These are phyloP conservation scores for Netelia virgata DNA, from an alignment of 2,888 invertebrate species.

Conservation along the genomic window DNA sequence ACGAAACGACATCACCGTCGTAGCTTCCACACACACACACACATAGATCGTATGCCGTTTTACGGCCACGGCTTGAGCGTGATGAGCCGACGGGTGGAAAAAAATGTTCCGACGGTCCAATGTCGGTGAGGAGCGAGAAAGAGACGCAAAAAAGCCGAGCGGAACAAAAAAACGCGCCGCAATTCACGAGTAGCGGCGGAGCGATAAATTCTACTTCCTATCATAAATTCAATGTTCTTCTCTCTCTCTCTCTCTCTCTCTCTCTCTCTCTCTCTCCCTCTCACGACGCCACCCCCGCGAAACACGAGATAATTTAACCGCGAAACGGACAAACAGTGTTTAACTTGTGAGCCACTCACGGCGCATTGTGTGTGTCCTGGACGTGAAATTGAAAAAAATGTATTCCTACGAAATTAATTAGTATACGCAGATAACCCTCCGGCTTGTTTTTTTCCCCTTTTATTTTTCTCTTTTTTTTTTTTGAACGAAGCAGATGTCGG, in stretches of 20 bases:
- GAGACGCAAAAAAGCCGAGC: conserved; percentile 1
- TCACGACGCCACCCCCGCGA: conserved; percentile 23
- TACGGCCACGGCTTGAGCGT: conserved; percentile 7
- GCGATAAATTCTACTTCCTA: conserved; percentile 59
- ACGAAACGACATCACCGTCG: conserved; percentile 42
- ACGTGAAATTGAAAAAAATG: conserved; percentile 63
- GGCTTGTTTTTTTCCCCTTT: too few species aligned
- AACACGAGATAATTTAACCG: conserved; percentile 57
- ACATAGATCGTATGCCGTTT: conserved; percentile 12
- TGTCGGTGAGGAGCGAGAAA: conserved; percentile 17
- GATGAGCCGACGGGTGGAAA: conserved; percentile 40
- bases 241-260: conserved; percentile 5
- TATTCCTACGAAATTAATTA: conserved; percentile 61
- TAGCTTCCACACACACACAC: conserved; percentile 1
- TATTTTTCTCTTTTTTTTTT: not conserved
- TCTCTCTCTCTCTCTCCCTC: too few species aligned
- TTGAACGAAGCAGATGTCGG: conserved; percentile 61
- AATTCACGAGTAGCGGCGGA: conserved; percentile 39
- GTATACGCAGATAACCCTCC: conserved; percentile 39
- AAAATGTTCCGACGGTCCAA: conserved; percentile 39
- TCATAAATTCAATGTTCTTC: conserved; percentile 53
- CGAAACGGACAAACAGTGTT: conserved; percentile 47
- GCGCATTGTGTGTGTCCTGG: conserved; percentile 13
- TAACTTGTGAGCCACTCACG: conserved; percentile 43
- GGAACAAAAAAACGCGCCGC: conserved; percentile 36